phyloP scores from a whole-genome alignment of 92 coral and sea anemone species.

The Siderastrea siderea region DNA sequence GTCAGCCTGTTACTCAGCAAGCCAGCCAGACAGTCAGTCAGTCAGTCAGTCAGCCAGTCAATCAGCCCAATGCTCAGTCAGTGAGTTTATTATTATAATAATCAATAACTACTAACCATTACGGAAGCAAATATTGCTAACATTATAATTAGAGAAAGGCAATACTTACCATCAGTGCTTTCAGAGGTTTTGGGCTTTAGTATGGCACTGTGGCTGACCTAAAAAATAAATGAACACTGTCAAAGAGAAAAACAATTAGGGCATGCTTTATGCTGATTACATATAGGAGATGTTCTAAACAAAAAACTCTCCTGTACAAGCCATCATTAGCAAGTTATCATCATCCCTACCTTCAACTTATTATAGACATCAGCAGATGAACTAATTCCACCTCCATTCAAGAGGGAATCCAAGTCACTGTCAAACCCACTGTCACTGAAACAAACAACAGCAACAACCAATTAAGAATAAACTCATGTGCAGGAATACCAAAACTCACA shows the following conservation, averaged over 20 bases:
- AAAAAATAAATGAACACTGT: not conserved
- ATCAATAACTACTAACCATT: too few species aligned
- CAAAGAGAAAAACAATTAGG: not conserved
- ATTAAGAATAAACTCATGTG: not conserved
- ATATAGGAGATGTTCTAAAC: not conserved
- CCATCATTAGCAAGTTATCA: not conserved
- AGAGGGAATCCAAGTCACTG: constrained; percentile 74
- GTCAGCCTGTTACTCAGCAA: too few species aligned
- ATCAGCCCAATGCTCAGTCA: too few species aligned
- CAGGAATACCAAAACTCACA: too few species aligned
- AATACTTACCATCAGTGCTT: constrained; percentile 62
- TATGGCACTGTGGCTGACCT: constrained; percentile 85
- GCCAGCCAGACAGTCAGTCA: too few species aligned
- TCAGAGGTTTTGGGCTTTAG: constrained; percentile 73
- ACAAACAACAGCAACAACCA: not conserved
- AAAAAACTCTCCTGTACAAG: too few species aligned
- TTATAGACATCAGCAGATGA: constrained; percentile 89
- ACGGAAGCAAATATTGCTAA: too few species aligned
- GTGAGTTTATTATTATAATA: too few species aligned
- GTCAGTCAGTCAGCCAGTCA: too few species aligned
- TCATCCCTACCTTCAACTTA: constrained; percentile 71
- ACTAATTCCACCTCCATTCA: constrained; percentile 68
- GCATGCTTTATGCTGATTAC: not conserved
- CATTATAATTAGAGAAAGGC: too few species aligned
- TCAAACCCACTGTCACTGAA: constrained; percentile 48